Conservation (phyloP, 2,888 invertebrate species). For the Cantharis flavilabris region DNA sequence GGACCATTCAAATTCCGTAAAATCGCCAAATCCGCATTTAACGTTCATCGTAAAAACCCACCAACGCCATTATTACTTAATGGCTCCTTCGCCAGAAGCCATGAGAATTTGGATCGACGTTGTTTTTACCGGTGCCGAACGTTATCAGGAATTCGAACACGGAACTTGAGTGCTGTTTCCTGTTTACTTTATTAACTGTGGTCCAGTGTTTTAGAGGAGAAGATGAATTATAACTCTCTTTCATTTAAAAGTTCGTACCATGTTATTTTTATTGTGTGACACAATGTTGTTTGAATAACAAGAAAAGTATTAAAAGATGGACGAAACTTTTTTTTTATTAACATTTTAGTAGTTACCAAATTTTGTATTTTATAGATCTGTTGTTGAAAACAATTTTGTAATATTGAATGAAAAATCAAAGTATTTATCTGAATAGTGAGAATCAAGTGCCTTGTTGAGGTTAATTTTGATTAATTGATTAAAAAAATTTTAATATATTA, state of each 20-base stretch:
- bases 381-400: neutral
- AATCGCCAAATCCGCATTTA: constrained; percentile 87
- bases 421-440: neutral
- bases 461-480: neutral
- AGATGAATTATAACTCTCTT: neutral
- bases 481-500: constrained; percentile 2
- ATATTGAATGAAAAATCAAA: neutral
- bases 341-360: constrained; percentile 1
- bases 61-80: constrained; percentile 85
- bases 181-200: neutral
- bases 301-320: neutral
- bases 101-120: constrained; percentile 98
- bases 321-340: neutral
- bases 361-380: constrained; percentile 5
- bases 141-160: constrained; percentile 73
- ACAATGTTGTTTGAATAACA: neutral
- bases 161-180: constrained; percentile 47
- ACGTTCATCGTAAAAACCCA: constrained; percentile 95
- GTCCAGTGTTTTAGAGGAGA: neutral
- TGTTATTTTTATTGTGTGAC: neutral
- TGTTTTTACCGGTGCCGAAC: constrained; percentile 90
- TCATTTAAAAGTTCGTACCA: neutral
- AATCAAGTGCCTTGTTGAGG: neutral
- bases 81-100: constrained; percentile 92
- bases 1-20: constrained; percentile 90